Conservation (phyloP, 2,888 invertebrate species). For the Phasia obesa region DNA sequence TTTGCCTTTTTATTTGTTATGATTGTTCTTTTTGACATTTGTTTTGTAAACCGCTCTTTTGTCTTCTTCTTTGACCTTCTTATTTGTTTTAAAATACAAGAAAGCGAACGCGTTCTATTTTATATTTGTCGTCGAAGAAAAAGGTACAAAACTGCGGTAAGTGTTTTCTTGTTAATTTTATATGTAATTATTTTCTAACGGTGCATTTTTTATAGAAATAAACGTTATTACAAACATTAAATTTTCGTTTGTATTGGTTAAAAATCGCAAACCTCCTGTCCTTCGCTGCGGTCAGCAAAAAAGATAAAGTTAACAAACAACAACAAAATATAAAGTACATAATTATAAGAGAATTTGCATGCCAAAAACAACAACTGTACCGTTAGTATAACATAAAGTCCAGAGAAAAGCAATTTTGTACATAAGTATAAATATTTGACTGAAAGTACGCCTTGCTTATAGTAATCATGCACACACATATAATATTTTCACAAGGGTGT, state of each 20-base stretch:
- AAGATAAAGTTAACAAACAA: too few species aligned
- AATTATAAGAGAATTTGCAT: too few species aligned
- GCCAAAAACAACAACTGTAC: too few species aligned
- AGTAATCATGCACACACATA: too few species aligned
- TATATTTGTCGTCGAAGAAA: slow-evolving; percentile 5
- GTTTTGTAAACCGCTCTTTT: background rate
- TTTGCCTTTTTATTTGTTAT: slow-evolving; percentile 1
- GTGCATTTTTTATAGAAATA: background rate
- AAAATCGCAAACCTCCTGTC: slow-evolving; percentile 8
- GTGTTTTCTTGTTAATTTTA: background rate
- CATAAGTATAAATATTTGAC: too few species aligned
- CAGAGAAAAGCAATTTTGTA: too few species aligned
- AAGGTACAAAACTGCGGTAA: slow-evolving; percentile 19
- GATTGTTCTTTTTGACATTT: slow-evolving; percentile 1
- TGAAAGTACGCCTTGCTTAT: too few species aligned
- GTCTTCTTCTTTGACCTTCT: background rate
- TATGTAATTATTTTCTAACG: background rate
- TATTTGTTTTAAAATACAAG: background rate
- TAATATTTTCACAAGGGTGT: too few species aligned
- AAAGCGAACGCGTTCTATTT: background rate
- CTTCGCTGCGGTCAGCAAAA: slow-evolving; percentile 1
- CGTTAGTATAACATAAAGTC: too few species aligned
- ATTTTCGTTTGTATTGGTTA: background rate
- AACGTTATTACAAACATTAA: slow-evolving; percentile 6
- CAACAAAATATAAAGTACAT: too few species aligned